A percentile compares a stretch with the other conserved stretches of the same genome.
These are phyloP conservation scores for Clarias laeviceps DNA, from an alignment of 2,797 vertebrate species.

Conservation along the genomic window DNA sequence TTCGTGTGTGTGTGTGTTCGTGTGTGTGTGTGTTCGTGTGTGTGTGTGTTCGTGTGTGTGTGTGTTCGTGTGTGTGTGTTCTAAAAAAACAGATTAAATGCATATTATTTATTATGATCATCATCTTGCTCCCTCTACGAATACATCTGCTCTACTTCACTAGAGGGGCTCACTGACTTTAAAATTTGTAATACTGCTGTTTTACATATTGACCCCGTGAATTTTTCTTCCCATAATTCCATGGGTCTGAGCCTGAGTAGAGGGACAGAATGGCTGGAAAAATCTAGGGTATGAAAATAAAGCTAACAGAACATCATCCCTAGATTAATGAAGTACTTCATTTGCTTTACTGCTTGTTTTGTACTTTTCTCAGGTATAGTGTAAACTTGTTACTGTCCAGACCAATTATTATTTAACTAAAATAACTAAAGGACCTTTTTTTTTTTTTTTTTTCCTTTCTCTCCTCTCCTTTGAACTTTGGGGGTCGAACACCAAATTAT, in stretches of 20 bases:
- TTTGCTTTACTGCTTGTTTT: conserved; percentile 48
- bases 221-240: background rate
- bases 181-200: conserved; percentile 54
- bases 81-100: conserved; percentile 42
- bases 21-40: conserved; percentile 35
- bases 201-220: conserved; percentile 35
- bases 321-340: conserved; percentile 39
- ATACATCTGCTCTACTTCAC: conserved; percentile 9
- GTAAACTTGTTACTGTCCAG: conserved; percentile 57
- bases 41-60: background rate
- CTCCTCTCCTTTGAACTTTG: background rate
- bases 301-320: conserved; percentile 26
- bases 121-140: conserved; percentile 30
- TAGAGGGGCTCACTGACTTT: conserved; percentile 3
- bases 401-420: conserved; percentile 50
- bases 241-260: conserved; percentile 40
- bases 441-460: background rate
- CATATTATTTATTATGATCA: conserved; percentile 57
- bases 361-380: conserved; percentile 60
- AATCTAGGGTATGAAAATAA: conserved; percentile 39
- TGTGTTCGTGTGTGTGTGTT: background rate
- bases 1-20: background rate
- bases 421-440: conserved; percentile 29
- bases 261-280: conserved; percentile 35
- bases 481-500: conserved; percentile 47